Percentiles rank a stretch among this genome's conserved stretches.
These are phyloP conservation scores for Mythimna ferrago DNA, from an alignment of 2,888 invertebrate species.

Conservation along the genomic window DNA sequence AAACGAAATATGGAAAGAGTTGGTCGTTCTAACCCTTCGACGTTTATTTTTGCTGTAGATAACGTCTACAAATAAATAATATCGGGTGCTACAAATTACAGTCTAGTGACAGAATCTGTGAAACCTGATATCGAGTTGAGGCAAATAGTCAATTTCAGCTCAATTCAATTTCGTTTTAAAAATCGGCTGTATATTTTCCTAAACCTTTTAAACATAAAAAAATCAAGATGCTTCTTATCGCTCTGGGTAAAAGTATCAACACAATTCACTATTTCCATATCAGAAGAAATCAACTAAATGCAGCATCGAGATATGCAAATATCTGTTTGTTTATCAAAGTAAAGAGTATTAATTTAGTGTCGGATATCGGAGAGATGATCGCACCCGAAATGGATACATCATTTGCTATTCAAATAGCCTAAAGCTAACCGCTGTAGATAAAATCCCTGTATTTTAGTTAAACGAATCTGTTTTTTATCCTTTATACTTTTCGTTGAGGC, in stretches of 20 bases:
- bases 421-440: conserved; percentile 70
- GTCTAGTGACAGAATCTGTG: background rate
- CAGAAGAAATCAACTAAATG: conserved; percentile 73
- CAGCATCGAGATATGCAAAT: conserved; percentile 86
- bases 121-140: background rate
- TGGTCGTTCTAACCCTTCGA: background rate
- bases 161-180: background rate
- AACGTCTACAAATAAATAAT: background rate
- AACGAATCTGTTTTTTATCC: conserved; percentile 50
- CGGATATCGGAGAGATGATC: conserved; percentile 83
- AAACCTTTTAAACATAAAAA: background rate
- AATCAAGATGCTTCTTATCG: background rate
- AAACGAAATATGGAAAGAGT: background rate
- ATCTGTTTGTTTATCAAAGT: conserved; percentile 86
- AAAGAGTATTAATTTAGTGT: conserved; percentile 85
- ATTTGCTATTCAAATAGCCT: conserved; percentile 88
- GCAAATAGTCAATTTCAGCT: background rate
- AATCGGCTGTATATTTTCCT: background rate
- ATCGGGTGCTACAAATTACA: background rate
- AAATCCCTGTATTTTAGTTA: conserved; percentile 60
- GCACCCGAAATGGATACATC: conserved; percentile 82
- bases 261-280: conserved; percentile 54
- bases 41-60: background rate
- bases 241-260: conserved; percentile 73
- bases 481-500: conserved; percentile 42